These are phyloP conservation scores for Synanthedon vespiformis DNA, from an alignment of 2,888 invertebrate genomes.

Conservation along the genomic window DNA sequence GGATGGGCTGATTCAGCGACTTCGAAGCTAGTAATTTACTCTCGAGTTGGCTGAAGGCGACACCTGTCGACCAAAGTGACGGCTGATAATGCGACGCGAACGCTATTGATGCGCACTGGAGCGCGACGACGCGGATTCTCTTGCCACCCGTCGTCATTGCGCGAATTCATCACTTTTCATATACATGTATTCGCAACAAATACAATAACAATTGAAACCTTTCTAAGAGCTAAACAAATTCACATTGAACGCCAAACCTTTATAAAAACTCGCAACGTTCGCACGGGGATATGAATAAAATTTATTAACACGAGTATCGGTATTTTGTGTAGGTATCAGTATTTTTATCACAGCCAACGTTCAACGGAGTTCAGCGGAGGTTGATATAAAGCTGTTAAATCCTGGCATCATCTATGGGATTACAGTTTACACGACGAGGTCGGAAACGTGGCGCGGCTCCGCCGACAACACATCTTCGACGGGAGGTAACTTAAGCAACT, in stretches of 20 bases:
- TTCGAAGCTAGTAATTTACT: slow-evolving; percentile 67
- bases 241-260: neutral
- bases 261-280: neutral
- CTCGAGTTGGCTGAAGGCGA: slow-evolving; percentile 68
- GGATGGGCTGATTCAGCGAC: slow-evolving; percentile 63
- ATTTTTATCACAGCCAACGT: slow-evolving; percentile 28
- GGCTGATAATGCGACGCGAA: slow-evolving; percentile 64
- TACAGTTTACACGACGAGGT: slow-evolving; percentile 55
- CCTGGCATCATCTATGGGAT: slow-evolving; percentile 63
- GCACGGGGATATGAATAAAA: neutral
- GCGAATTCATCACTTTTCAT: neutral
- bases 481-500: slow-evolving; percentile 61
- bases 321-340: slow-evolving; percentile 7
- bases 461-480: slow-evolving; percentile 50
- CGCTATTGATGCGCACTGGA: slow-evolving; percentile 55
- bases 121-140: slow-evolving; percentile 37
- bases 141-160: slow-evolving; percentile 15
- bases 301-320: slow-evolving; percentile 3
- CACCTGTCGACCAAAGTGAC: slow-evolving; percentile 67
- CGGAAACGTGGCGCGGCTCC: slow-evolving; percentile 25
- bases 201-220: neutral
- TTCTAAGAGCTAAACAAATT: neutral
- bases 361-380: slow-evolving; percentile 47
- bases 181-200: neutral
- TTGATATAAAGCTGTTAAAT: slow-evolving; percentile 59